Evolutionary conservation across 2,113 vertebrate genomes (phyloP).

Genomic region (Malaclemys terrapin): DNA sequence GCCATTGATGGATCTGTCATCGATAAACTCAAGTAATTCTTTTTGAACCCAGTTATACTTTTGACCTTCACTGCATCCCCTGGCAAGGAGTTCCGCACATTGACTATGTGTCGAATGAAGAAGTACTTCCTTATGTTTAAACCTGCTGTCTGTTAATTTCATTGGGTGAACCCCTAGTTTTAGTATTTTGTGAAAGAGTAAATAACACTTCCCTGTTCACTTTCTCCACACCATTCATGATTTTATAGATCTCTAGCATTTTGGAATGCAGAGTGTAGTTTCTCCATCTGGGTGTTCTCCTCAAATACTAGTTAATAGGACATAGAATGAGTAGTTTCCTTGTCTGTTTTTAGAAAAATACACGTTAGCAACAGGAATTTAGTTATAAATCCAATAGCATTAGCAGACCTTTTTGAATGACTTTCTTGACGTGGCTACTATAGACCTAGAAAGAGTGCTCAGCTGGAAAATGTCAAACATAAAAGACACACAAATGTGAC

Average conservation of each 20-base stretch:
- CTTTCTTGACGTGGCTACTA: neutral
- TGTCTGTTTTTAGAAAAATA: neutral
- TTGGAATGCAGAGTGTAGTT: neutral
- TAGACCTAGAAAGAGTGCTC: neutral
- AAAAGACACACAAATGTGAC: neutral
- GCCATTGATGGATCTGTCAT: neutral
- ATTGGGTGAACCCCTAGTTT: neutral
- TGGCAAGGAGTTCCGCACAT: neutral
- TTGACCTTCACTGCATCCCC: neutral
- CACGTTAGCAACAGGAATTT: neutral
- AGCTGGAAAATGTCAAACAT: neutral
- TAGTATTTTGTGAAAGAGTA: neutral
- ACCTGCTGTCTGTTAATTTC: neutral
- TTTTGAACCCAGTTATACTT: neutral
- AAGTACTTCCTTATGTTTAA: neutral
- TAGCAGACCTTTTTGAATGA: neutral
- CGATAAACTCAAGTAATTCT: neutral
- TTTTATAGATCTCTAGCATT: neutral
- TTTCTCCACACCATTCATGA: neutral
- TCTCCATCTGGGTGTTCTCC: neutral
- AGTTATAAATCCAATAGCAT: neutral
- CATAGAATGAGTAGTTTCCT: neutral
- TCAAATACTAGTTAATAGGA: no score
- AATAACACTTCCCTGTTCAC: neutral
- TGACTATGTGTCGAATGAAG: neutral